Base-by-base conservation (phyloP, 2,888 invertebrate species). In the Stramonita haemastoma region DNA sequence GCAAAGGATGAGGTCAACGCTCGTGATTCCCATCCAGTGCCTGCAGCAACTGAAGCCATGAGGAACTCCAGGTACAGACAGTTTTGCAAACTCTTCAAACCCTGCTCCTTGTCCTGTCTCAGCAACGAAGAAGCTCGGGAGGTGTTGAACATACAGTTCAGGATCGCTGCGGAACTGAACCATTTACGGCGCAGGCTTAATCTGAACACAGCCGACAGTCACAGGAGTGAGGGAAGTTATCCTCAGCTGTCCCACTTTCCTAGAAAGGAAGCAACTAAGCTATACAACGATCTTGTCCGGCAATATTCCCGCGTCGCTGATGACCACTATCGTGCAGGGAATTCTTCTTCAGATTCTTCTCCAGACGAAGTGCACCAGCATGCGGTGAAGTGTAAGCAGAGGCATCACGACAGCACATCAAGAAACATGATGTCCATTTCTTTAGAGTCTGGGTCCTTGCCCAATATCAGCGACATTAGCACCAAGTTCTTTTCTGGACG, bases 101-200 rank as follows among this genome's bases (percentile, higher is more conserved):
- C 34, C 8, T 17, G 1, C 29, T 86, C 60, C 8, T 57, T 86
- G 86, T 17, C 86, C 22, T 17, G 26, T 57, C 86, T 86, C 5
- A 57, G 32, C 22, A 57, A 57, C 66, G 60, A 66, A 34, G 86
- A 86, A 2, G 86, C 66, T 32, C n/a, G 34, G 34, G 66, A 60
- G 32, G 86, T 86, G 32, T 66, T 86, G 86, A 66, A 86, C 66
- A 15, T 17, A 15, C 86, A 86, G 86, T 86, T 57, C 66, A 32
- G 86, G 34, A 66, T 60, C 34, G 86, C 86, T 22, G 86, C 86
- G 32, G 86, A 86, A 34, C 34, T 86, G 29, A 86, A 86, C 34
- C 34, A 34, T 34, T 34, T 86, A 22, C 86, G 86, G 32, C 29
- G 66, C 34, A 34, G 60, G 22, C 34, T 60, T 19, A 0, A 34